phyloP scores from a whole-genome alignment of 1,140 invertebrate genomes.

The Cephus cinctus region DNA sequence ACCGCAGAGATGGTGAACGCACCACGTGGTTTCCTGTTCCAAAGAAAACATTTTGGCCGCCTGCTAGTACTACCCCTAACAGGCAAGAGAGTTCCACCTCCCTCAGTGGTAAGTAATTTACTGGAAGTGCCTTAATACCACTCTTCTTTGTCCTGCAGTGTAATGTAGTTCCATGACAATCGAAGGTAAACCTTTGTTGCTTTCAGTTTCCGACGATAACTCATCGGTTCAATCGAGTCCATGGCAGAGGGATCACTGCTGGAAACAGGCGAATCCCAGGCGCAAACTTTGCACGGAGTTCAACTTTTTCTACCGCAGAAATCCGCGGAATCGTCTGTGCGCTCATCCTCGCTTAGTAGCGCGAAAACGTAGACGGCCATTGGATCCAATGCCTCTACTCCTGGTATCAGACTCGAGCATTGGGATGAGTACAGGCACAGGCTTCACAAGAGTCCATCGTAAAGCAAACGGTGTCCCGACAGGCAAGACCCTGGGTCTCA shows the following conservation, averaged over 20 bases:
- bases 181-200: slow-evolving; percentile 13
- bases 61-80: slow-evolving; percentile 63
- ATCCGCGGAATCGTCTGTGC: slow-evolving; percentile 48
- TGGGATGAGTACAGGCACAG: no score
- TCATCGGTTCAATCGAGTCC: slow-evolving; percentile 85
- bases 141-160: slow-evolving; percentile 35
- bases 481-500: slow-evolving; percentile 44
- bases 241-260: slow-evolving; percentile 83
- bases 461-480: slow-evolving; percentile 36
- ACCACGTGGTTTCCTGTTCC: slow-evolving; percentile 83
- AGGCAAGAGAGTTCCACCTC: slow-evolving; percentile 65
- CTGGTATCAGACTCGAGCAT: slow-evolving; percentile 46
- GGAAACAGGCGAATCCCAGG: slow-evolving; percentile 77
- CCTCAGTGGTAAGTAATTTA: slow-evolving; percentile 58
- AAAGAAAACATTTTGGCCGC: slow-evolving; percentile 82
- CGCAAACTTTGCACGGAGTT: slow-evolving; percentile 71
- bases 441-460: slow-evolving; percentile 44
- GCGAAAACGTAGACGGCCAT: slow-evolving; percentile 63
- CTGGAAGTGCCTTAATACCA: slow-evolving; percentile 34
- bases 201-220: slow-evolving; percentile 81
- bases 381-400: slow-evolving; percentile 47
- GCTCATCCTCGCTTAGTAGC: slow-evolving; percentile 52
- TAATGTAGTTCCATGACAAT: slow-evolving; percentile 5
- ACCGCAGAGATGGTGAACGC: slow-evolving; percentile 76
- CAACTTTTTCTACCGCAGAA: slow-evolving; percentile 70